These are phyloP conservation scores for Oostethus manadensis DNA, from an alignment of 2,113 vertebrate species.

Conservation along the genomic window DNA sequence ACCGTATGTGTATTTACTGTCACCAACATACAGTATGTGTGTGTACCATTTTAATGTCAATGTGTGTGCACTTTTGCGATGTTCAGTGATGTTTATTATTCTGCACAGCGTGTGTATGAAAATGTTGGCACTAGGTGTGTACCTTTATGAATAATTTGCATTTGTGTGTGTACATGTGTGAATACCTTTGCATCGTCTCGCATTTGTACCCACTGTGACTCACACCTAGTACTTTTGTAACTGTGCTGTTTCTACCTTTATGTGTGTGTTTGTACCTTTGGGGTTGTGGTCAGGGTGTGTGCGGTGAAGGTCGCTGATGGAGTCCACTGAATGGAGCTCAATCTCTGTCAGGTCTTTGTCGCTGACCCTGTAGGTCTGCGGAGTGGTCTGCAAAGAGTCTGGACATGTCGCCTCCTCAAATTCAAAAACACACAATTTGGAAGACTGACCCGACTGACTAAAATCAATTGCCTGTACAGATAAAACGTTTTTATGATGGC, in stretches of 20 bases:
- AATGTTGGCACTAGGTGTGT: slow-evolving; percentile 2
- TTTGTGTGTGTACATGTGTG: background rate
- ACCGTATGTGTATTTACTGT: background rate
- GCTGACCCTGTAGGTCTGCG: slow-evolving; percentile 64
- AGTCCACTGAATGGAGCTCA: slow-evolving; percentile 81
- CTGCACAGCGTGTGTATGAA: background rate
- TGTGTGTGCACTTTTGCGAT: background rate
- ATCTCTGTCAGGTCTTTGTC: slow-evolving; percentile 79
- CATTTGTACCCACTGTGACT: background rate
- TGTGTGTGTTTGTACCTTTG: slow-evolving; percentile 57
- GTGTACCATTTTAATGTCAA: background rate
- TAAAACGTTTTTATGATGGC: too few relatives aligned
- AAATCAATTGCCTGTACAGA: too few relatives aligned
- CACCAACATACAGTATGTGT: background rate
- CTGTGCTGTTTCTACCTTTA: slow-evolving; percentile 17
- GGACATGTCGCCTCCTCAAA: slow-evolving; percentile 48
- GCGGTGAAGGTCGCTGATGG: slow-evolving; percentile 88
- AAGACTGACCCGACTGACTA: too few relatives aligned
- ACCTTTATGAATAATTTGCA: background rate
- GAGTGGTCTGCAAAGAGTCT: slow-evolving; percentile 62
- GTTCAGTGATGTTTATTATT: background rate
- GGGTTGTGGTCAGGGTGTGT: slow-evolving; percentile 66
- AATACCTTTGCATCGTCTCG: background rate
- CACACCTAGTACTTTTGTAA: slow-evolving; percentile 15
- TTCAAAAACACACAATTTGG: background rate